Evolutionary conservation across 2,113 vertebrate genomes (phyloP).

Genomic region (Corythaeola cristata): DNA sequence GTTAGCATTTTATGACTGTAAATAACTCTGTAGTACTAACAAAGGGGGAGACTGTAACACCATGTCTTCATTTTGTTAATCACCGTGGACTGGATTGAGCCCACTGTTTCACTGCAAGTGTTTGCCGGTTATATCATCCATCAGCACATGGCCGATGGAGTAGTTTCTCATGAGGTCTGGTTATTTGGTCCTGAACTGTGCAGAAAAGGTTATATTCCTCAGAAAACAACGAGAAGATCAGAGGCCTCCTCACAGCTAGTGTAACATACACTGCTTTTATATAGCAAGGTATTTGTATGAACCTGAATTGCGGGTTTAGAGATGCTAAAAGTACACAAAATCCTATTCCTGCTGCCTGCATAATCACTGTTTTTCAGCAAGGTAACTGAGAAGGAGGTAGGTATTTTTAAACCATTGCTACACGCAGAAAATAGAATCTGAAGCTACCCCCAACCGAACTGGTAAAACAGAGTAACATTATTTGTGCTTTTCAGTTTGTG

Average conservation of each 20-base stretch:
- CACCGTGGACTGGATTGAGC: not conserved
- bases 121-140: not conserved
- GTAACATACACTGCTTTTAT: not conserved
- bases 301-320: not conserved
- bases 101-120: not conserved
- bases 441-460: not conserved
- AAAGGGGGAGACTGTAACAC: not conserved
- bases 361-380: constrained; percentile 49
- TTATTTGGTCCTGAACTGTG: not conserved
- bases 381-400: constrained; percentile 35
- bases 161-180: not conserved
- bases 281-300: not conserved
- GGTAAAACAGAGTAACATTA: not conserved
- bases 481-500: not conserved
- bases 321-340: not conserved
- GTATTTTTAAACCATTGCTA: constrained; percentile 25
- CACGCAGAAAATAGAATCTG: not conserved
- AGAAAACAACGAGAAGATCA: not conserved
- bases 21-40: not conserved
- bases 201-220: not conserved
- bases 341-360: not conserved
- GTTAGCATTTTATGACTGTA: not conserved
- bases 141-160: not conserved
- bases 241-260: not conserved
- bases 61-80: not conserved